These are phyloP conservation scores for Tillus elongatus DNA, from an alignment of 2,888 invertebrate species.

Conservation along the genomic window DNA sequence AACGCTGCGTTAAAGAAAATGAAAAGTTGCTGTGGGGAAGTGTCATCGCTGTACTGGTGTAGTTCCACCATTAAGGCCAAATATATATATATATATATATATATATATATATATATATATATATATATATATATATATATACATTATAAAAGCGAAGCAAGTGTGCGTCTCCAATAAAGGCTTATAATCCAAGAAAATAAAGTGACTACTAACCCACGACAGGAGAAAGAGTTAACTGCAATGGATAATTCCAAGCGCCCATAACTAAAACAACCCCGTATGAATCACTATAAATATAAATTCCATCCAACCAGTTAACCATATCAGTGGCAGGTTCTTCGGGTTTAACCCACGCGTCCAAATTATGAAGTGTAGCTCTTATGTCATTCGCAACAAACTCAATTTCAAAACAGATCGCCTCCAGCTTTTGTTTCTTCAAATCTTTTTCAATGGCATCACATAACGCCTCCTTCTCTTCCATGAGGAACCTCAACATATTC, in stretches of 20 bases:
- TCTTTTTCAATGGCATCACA: conserved; percentile 64
- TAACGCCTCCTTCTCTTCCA: conserved; percentile 75
- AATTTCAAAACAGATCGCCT: conserved; percentile 67
- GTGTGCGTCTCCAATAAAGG: too few species aligned
- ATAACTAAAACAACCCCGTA: conserved; percentile 78
- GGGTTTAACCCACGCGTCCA: conserved; percentile 69
- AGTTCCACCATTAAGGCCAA: too few species aligned
- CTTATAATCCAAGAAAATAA: too few species aligned
- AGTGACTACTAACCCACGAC: too few species aligned
- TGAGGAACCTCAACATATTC: conserved; percentile 61
- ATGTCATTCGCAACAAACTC: conserved; percentile 68
- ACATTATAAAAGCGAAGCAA: too few species aligned
- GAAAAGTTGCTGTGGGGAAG: too few species aligned
- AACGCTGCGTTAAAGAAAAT: too few species aligned
- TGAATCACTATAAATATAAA: conserved; percentile 72
- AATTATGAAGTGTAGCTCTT: conserved; percentile 56
- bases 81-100: too few species aligned
- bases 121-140: too few species aligned
- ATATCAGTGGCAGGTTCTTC: conserved; percentile 58
- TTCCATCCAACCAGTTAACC: conserved; percentile 59
- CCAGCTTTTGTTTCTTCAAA: conserved; percentile 67
- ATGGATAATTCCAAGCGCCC: conserved; percentile 93
- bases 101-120: too few species aligned
- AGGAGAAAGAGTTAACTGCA: conserved; percentile 69
- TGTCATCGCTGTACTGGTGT: too few species aligned